Percentiles rank a stretch among this genome's conserved stretches.
Evolutionary conservation across 2,113 vertebrate species (phyloP).

Genomic region (Syngnathoides biaculeatus): DNA sequence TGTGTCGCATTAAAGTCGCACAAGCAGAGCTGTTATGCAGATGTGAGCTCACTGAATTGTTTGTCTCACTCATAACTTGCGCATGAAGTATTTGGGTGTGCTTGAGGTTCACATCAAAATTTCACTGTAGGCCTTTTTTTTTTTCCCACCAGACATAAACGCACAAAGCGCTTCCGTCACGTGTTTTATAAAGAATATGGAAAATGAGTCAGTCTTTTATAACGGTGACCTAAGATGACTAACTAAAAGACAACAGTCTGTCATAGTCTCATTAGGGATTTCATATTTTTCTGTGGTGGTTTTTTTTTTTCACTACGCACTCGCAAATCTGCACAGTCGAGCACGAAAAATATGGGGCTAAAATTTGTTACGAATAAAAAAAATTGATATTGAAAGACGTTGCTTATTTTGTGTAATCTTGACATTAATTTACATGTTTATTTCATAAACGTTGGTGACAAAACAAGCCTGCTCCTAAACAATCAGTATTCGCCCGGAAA

Average conservation of each 20-base stretch:
- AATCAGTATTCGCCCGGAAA: too few relatives aligned
- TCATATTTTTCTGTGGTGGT: neutral
- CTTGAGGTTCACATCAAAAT: constrained; percentile 37
- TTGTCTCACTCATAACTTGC: constrained; percentile 51
- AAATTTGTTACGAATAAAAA: too few relatives aligned
- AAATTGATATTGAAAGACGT: too few relatives aligned
- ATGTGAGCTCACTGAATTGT: constrained; percentile 39
- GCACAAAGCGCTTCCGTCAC: constrained; percentile 5
- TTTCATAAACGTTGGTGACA: too few relatives aligned
- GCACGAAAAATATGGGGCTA: too few relatives aligned
- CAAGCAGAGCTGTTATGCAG: constrained; percentile 34
- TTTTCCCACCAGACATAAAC: constrained; percentile 9
- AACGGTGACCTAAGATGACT: neutral
- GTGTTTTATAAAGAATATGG: constrained; percentile 12
- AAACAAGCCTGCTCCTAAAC: too few relatives aligned
- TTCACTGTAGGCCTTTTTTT: constrained; percentile 29
- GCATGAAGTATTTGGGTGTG: constrained; percentile 48
- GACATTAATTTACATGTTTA: too few relatives aligned
- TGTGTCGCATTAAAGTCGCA: neutral
- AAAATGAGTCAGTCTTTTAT: neutral
- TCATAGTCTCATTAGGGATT: neutral
- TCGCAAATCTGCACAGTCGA: too few relatives aligned
- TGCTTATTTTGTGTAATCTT: too few relatives aligned
- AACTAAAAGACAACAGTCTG: neutral
- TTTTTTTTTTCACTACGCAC: too few relatives aligned